These are phyloP conservation scores for Cephonodes hylas DNA, from an alignment of 2,888 invertebrate genomes.

Conservation along the genomic window DNA sequence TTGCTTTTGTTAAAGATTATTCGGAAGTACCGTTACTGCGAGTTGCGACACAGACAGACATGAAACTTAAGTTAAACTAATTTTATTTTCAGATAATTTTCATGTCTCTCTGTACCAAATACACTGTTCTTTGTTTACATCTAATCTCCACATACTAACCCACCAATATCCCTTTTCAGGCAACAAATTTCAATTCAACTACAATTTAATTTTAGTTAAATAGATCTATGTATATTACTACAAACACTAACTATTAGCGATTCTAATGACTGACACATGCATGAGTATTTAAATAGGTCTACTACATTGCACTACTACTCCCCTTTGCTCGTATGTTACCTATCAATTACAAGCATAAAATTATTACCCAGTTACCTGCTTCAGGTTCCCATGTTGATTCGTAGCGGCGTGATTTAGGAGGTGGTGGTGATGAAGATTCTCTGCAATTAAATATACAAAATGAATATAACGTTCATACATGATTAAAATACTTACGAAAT, in stretches of 20 bases:
- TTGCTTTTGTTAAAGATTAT: no score
- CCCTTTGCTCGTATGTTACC: background rate
- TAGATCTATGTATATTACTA: background rate
- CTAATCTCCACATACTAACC: no score
- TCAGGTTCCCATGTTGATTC: constrained; percentile 65
- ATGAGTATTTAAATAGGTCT: background rate
- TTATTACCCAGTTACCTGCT: constrained; percentile 80
- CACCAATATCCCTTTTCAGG: no score
- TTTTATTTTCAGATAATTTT: no score
- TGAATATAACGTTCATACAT: background rate
- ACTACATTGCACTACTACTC: background rate
- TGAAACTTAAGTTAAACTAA: no score
- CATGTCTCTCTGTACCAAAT: no score
- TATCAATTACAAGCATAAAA: constrained; percentile 56
- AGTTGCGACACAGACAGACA: no score
- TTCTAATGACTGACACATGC: background rate
- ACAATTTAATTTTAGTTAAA: background rate
- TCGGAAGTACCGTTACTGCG: no score
- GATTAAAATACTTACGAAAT: background rate
- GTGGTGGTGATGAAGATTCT: constrained; percentile 73
- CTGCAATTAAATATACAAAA: constrained; percentile 38
- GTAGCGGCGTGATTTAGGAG: constrained; percentile 71
- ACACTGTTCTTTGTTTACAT: no score
- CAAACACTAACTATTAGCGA: background rate
- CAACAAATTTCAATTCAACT: background rate